A percentile compares a stretch with the other conserved stretches of the same genome.
These are phyloP conservation scores for Calidris pygmaea DNA, from an alignment of 2,113 vertebrate species.

Conservation along the genomic window DNA sequence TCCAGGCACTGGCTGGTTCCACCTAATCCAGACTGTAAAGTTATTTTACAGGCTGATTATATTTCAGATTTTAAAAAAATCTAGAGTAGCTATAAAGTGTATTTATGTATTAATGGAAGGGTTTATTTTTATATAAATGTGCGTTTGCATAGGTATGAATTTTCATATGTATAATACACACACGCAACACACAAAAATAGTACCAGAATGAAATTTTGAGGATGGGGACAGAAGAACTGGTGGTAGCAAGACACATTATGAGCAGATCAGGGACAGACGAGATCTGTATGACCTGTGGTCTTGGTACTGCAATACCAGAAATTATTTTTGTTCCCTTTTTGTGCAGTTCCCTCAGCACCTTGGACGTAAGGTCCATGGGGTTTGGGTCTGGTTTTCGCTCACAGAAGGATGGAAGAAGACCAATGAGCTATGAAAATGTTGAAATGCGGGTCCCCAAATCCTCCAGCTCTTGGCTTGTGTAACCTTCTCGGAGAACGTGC, in stretches of 20 bases:
- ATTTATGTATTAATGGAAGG: not conserved
- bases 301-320: fast-evolving
- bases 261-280: fast-evolving
- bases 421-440: not conserved
- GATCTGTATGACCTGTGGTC: fast-evolving
- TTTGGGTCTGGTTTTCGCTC: not conserved
- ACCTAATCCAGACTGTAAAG: slow-evolving; percentile 8
- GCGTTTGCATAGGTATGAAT: not conserved
- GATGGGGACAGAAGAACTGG: not conserved
- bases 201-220: not conserved
- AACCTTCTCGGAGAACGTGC: fast-evolving
- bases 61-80: not conserved
- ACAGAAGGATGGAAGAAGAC: not conserved
- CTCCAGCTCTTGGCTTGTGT: not conserved
- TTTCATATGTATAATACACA: not conserved
- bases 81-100: not conserved
- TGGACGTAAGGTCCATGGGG: not conserved
- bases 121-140: not conserved
- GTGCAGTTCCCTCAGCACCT: not conserved
- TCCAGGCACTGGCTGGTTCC: not conserved
- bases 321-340: not conserved
- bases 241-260: not conserved
- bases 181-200: not conserved
- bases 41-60: not conserved
- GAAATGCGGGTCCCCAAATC: not conserved